These are phyloP conservation scores for Tridacna crocea DNA, from an alignment of 2,888 invertebrate genomes.

Conservation along the genomic window DNA sequence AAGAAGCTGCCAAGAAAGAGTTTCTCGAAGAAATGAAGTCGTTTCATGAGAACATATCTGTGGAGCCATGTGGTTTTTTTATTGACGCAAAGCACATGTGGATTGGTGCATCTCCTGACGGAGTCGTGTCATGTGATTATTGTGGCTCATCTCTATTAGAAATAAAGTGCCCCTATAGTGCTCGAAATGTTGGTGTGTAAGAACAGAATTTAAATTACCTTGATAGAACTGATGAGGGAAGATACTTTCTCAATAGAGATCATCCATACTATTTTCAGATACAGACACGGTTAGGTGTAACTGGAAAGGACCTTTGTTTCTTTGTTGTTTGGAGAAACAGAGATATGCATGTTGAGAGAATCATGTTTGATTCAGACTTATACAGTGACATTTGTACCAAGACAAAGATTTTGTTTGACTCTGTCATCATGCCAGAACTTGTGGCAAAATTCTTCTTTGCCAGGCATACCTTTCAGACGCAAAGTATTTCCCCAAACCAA, in stretches of 20 bases:
- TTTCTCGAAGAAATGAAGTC: background rate
- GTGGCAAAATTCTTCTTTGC: slow-evolving; percentile 8
- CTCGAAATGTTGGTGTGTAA: background rate
- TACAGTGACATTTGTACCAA: background rate
- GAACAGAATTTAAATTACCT: slow-evolving; percentile 12
- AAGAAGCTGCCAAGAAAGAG: background rate
- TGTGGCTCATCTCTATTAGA: background rate
- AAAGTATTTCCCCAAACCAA: background rate
- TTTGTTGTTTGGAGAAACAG: slow-evolving; percentile 16
- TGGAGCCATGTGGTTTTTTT: slow-evolving; percentile 2
- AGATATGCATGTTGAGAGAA: slow-evolving; percentile 10
- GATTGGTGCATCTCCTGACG: slow-evolving; percentile 9
- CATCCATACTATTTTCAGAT: slow-evolving; percentile 17
- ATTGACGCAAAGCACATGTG: background rate
- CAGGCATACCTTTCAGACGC: background rate
- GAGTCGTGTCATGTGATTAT: background rate
- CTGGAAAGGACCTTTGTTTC: background rate
- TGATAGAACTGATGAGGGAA: background rate
- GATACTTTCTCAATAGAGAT: slow-evolving; percentile 3
- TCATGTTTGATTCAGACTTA: background rate
- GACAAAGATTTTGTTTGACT: background rate
- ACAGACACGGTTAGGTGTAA: slow-evolving; percentile 20
- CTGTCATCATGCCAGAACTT: background rate
- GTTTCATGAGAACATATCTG: background rate
- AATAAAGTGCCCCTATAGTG: background rate